Evolutionary conservation across 2,888 invertebrate genomes (phyloP), one percentile per base, ranked within the genome.

Genomic region (Phalangium opilio): DNA sequence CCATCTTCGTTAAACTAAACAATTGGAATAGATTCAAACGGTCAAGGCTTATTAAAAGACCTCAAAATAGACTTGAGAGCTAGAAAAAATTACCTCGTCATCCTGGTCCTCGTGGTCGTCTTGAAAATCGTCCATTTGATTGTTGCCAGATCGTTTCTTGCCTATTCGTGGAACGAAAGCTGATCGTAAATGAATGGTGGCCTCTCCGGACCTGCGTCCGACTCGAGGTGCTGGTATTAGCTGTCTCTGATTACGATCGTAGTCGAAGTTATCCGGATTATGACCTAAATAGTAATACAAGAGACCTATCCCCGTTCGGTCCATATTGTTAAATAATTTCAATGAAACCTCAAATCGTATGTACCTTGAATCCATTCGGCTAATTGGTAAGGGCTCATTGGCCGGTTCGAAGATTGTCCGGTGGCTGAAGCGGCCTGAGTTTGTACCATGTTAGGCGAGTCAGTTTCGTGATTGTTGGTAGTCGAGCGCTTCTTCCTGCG

Each of bases 401-500:
- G 8, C 8, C 27, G 27, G 27, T 27, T 27, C 8, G 27, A 8
- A 7, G 27, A 27, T 8, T 27, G 27, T 27, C 27, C 27, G 4
- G 27, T 27, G 8, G 27, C 27, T 4, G 5, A 4, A 8, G 4
- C 8, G 27, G 4, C 8, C 8, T 4, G 8, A 27, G 4, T 27
- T 27, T 27, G 27, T 7, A 27, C 27, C 8, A 27, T 7, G 8
- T 27, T 27, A 27, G 4, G 4, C 27, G 27, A 27, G 4, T 27
- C 27, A 8, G 8, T 8, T 27, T 27, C 27, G 27, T 27, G 27
- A 14, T 38, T 4, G 18, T 10, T 12, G 11, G 43, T 39, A 11
- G 46, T 39, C 4, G 49, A 43, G 21, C 50, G 41, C 36, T 50
- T 49, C 41, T 53, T 55, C 2, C 47, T 41, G 17, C 49, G 41